A percentile compares a stretch with the other conserved stretches of the same genome.
Evolutionary conservation across 2,797 vertebrate genomes (phyloP).

Genomic region (Sparus aurata): DNA sequence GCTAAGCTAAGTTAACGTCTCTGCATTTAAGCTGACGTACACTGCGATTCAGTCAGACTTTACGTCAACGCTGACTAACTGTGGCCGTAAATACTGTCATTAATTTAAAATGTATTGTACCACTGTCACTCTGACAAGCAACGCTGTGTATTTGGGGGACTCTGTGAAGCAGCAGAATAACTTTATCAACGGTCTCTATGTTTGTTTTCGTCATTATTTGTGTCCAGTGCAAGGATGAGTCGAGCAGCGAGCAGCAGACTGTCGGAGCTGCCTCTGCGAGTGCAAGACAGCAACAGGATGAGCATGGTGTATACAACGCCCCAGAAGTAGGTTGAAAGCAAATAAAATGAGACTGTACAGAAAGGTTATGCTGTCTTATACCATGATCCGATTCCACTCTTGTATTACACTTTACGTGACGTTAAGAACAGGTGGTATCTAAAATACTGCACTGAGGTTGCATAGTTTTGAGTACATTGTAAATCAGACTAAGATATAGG

Average conservation of each 20-base stretch:
- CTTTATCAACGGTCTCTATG: background rate
- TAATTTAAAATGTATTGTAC: background rate
- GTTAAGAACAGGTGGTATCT: background rate
- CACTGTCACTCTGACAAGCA: accelerated
- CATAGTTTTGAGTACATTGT: background rate
- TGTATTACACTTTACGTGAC: background rate
- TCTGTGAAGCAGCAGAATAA: background rate
- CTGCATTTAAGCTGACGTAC: too few species aligned
- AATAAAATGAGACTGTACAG: background rate
- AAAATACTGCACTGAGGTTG: too few species aligned
- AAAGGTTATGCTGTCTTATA: background rate
- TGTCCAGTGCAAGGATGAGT: constrained; percentile 77
- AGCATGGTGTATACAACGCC: constrained; percentile 90
- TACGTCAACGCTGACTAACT: background rate
- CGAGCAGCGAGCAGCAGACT: constrained; percentile 82
- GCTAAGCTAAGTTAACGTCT: background rate
- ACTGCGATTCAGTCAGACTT: too few species aligned
- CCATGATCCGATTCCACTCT: accelerated
- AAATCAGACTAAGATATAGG: background rate
- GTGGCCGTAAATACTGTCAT: background rate
- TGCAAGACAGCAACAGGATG: constrained; percentile 90
- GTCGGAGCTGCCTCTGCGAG: constrained; percentile 89
- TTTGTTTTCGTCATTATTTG: background rate
- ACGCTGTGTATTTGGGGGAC: accelerated
- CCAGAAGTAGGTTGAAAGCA: constrained; percentile 84